Evolutionary conservation across 2,797 vertebrate species (phyloP).

Genomic region (Phoxinus dragarum): DNA sequence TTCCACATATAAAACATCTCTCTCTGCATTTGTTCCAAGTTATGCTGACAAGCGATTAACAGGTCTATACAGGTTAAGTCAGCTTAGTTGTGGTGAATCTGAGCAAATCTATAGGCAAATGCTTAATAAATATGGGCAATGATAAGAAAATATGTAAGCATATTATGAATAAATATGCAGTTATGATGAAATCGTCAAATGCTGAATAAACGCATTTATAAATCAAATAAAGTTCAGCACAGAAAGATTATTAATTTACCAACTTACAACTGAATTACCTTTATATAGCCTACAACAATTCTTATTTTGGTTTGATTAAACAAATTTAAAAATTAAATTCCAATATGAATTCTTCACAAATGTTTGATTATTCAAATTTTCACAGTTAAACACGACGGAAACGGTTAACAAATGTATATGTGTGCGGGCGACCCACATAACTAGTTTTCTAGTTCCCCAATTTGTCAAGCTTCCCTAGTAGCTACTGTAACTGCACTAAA

Average conservation of each 20-base stretch:
- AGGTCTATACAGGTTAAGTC: slow-evolving; percentile 29
- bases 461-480: not conserved
- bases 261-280: not conserved
- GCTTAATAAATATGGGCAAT: not conserved
- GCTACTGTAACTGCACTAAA: not conserved
- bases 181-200: not conserved
- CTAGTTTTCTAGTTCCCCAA: not conserved
- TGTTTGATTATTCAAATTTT: not conserved
- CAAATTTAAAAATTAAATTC: not conserved
- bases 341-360: not conserved
- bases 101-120: not conserved
- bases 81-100: not conserved
- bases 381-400: not conserved
- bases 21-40: not conserved
- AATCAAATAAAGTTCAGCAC: not conserved
- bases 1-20: not conserved
- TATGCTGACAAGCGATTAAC: slow-evolving; percentile 1
- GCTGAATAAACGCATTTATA: not conserved
- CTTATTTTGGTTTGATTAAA: not conserved
- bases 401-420: not conserved
- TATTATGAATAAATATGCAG: not conserved
- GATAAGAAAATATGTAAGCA: not conserved
- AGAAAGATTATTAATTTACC: not conserved
- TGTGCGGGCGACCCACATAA: not conserved
- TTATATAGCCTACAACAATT: no score